Evolutionary conservation across 2,113 vertebrate genomes (phyloP).

Genomic region (Raphicerus campestris): DNA sequence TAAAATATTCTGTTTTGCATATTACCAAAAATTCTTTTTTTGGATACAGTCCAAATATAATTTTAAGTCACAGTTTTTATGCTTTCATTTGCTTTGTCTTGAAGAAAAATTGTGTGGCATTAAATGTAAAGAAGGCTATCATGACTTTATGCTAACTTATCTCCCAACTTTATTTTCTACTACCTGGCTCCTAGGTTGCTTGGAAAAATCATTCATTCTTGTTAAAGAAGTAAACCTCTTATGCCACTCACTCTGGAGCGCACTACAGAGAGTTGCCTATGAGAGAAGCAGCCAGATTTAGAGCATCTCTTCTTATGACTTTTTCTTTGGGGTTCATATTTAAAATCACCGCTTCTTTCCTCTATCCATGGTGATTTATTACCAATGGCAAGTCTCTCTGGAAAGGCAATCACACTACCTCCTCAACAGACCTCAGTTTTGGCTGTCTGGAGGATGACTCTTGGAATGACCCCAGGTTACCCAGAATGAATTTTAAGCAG

Average conservation of each 20-base stretch:
- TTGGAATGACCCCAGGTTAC: not conserved
- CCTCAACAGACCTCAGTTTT: not conserved
- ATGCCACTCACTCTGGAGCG: not conserved
- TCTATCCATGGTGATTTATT: not conserved
- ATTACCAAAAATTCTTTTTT: not conserved
- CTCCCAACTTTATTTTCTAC: not conserved
- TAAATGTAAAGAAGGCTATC: slow-evolving; percentile 25
- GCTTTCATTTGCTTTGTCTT: not conserved
- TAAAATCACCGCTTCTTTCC: not conserved
- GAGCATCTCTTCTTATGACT: not conserved
- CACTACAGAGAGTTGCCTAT: not conserved
- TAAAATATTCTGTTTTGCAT: slow-evolving; percentile 19
- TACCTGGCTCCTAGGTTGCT: not conserved
- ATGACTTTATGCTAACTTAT: not conserved
- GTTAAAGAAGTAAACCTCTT: not conserved
- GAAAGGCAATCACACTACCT: not conserved
- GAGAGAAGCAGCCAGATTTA: not conserved
- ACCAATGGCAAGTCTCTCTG: not conserved
- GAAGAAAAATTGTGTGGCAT: not conserved
- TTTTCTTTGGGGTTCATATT: not conserved
- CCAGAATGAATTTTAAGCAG: not conserved
- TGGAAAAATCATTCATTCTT: not conserved
- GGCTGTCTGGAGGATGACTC: not conserved
- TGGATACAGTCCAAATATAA: slow-evolving; percentile 23
- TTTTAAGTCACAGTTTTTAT: slow-evolving; percentile 32